Evolutionary conservation across 2,113 vertebrate species (phyloP), one percentile per base, ranked within the genome.

Genomic region (Takifugu bimaculatus): DNA sequence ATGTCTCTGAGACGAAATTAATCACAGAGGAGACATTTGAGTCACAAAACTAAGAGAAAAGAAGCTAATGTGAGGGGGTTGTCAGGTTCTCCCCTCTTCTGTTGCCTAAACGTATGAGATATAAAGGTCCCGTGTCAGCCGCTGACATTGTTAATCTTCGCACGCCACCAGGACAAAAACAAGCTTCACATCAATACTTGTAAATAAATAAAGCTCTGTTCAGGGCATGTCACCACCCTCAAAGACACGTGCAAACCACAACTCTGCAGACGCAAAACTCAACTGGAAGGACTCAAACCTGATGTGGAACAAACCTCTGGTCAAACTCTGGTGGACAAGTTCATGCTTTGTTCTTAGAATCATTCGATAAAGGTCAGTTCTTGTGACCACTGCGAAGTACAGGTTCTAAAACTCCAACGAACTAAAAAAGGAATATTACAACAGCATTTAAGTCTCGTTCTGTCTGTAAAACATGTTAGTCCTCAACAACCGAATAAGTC

Each of bases 191-290:
- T 75, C 72, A 78, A 79, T 61, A 42, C 58, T 53, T 81, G 82
- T 82, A 82, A 87, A 87, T 88, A 82, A 88, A 86, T 86, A 88
- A 65, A 82, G 65, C 70, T 80, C 77, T 60, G 76, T 57, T 73
- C 47, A 79, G 57, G 75, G 57, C 50, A 54, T 50, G 4, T 49
- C 68, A 27, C 20, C 29, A 27, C 32, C 47, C 59, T 6, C 35
- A 28, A 13, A 14, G 14, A 55, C 67, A 67, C 59, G 57, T 39
- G 53, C 50, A 68, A 39, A 77, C 44, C 50, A 13, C 35, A 60
- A 71, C 52, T 70, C 75, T 62, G 64, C 56, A 75, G 71, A 66
- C 66, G 63, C 44, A 63, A 63, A 74, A 61, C 63, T 64, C 66
- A 52, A 66, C 49, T 63, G 68, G 71, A 67, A 59, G 71, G 61